These are phyloP conservation scores for Loripinus fragilis DNA, from an alignment of 2,888 invertebrate species.

Conservation along the genomic window DNA sequence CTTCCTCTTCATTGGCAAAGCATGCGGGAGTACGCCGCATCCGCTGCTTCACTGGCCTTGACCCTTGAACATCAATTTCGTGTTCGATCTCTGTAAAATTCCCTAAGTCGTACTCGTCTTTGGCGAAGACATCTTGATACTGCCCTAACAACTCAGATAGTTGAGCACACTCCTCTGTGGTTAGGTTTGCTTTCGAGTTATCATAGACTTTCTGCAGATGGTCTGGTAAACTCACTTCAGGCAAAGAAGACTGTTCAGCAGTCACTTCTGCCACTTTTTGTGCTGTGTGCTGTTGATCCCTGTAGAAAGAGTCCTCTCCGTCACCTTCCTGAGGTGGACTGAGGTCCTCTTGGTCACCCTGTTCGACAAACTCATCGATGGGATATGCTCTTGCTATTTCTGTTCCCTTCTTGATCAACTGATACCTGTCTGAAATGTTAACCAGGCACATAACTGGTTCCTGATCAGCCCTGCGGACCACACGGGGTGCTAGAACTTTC, in stretches of 20 bases:
- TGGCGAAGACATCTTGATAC: slow-evolving; percentile 16
- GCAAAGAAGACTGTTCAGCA: background rate
- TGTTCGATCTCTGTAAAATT: slow-evolving; percentile 20
- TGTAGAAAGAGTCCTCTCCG: background rate
- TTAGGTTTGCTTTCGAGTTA: slow-evolving; percentile 4
- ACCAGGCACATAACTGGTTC: slow-evolving; percentile 31
- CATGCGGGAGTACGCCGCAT: slow-evolving; percentile 38
- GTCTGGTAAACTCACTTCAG: background rate
- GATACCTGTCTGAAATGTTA: slow-evolving; percentile 23
- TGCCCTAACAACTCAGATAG: slow-evolving; percentile 7
- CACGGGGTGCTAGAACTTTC: slow-evolving; percentile 26
- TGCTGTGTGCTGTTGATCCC: background rate
- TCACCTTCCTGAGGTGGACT: background rate
- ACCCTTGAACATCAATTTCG: slow-evolving; percentile 31
- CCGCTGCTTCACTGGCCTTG: slow-evolving; percentile 43
- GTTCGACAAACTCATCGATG: background rate
- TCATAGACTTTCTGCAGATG: slow-evolving; percentile 24
- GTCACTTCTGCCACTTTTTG: background rate
- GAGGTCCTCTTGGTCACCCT: background rate
- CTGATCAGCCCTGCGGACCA: background rate
- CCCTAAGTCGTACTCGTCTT: slow-evolving; percentile 18
- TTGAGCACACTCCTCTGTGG: slow-evolving; percentile 3
- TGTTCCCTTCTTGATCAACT: slow-evolving; percentile 22
- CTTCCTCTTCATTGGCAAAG: slow-evolving; percentile 46
- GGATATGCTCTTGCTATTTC: slow-evolving; percentile 28